Evolutionary conservation across 2,888 invertebrate species (phyloP), one percentile per base, ranked within the genome.

Genomic region (Limulus polyphemus): DNA sequence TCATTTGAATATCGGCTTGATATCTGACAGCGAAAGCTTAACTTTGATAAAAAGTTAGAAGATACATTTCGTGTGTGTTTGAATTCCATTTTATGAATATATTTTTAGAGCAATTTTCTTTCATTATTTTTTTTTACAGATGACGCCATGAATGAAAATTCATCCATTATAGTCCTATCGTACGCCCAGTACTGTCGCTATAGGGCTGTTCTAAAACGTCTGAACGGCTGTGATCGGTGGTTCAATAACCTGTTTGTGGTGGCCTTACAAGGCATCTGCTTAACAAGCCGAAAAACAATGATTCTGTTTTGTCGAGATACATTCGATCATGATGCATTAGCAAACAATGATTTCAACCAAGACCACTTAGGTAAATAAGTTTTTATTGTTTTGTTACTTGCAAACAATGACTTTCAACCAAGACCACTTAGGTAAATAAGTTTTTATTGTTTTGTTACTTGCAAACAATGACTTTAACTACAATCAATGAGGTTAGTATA

Each of bases 381-480:
- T n/a, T n/a, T n/a, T n/a, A n/a, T n/a, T n/a, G n/a, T n/a, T n/a
- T n/a, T n/a, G n/a, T n/a, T n/a, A 74, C 79, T 91, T 62, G 90
- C 90, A 72, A 88, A 88, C 0, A 87, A 90, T 78, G 90, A 90
- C n/a, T 77, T 81, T 89, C 62, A 82, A 90, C 11, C 90, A 90
- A 80, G 90, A 90, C 78, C 90, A 92, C 77, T 79, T 91, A 69
- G 83, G 83, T 83, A 75, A 73, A 75, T 70, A n/a, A n/a, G n/a
- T n/a, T n/a, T n/a, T n/a, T n/a, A n/a, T n/a, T n/a, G n/a, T n/a
- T n/a, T n/a, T n/a, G n/a, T n/a, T n/a, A 74, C 79, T 91, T 62
- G 90, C 90, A 72, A 88, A 88, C 0, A 87, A 90, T 78, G 90
- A 90, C n/a, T 77, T 81, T 89, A 82, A 90, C 11, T 90, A 90